Conservation (phyloP, 2,888 invertebrate species). For the Cryptops parisi region DNA sequence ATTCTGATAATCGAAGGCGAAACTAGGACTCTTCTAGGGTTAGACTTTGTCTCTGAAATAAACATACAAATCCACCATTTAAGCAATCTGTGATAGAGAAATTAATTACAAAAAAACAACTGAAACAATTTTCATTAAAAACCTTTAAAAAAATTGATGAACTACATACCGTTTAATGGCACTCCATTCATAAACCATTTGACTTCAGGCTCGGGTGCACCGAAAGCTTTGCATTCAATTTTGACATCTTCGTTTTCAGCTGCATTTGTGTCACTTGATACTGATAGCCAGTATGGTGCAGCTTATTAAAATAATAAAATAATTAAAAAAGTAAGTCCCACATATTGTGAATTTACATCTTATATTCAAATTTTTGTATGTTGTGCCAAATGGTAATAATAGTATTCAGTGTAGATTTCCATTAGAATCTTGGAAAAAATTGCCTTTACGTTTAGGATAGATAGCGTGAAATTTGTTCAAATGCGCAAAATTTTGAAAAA, state of each 20-base stretch:
- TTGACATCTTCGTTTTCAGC: slow-evolving; percentile 81
- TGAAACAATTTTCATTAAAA: slow-evolving; percentile 39
- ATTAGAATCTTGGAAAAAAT: no score
- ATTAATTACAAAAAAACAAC: no score
- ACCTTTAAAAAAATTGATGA: no score
- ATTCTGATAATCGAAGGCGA: slow-evolving; percentile 57
- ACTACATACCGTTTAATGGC: slow-evolving; percentile 47
- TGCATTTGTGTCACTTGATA: slow-evolving; percentile 70
- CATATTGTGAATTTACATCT: no score
- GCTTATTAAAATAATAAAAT: slow-evolving; percentile 28
- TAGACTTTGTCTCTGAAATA: slow-evolving; percentile 44
- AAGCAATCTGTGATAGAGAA: no score
- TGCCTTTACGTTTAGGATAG: no score
- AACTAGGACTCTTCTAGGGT: slow-evolving; percentile 47
- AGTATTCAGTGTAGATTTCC: no score
- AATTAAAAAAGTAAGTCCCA: no score
- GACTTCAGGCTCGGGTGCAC: slow-evolving; percentile 78
- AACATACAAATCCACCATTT: background rate
- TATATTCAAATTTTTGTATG: no score
- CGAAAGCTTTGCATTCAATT: slow-evolving; percentile 75
- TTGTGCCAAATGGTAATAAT: no score
- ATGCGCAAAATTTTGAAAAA: background rate
- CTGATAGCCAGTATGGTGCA: slow-evolving; percentile 71
- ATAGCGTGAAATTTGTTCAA: no score
- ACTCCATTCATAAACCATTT: slow-evolving; percentile 94